Evolutionary conservation across 2,113 vertebrate species (phyloP).

Genomic region (Cebidichthys violaceus): DNA sequence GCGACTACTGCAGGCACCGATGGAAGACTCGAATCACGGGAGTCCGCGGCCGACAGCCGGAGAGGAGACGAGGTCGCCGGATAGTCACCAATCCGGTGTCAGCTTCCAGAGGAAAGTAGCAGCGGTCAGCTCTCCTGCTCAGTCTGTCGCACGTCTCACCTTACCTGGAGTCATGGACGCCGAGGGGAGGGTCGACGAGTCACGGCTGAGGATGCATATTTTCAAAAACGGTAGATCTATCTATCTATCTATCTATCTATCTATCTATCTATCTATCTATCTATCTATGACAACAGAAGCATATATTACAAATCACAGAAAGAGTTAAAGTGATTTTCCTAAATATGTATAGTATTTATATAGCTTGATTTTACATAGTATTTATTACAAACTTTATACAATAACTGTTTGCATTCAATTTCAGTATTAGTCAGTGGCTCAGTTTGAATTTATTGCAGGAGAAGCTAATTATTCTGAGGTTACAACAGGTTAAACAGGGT

Average conservation of each 20-base stretch:
- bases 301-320: neutral
- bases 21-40: slow-evolving; percentile 31
- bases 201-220: slow-evolving; percentile 81
- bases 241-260: neutral
- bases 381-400: neutral
- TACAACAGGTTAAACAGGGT: neutral
- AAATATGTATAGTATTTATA: neutral
- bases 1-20: neutral
- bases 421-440: neutral
- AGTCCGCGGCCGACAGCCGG: slow-evolving; percentile 1
- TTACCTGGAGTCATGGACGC: slow-evolving; percentile 84
- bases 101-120: slow-evolving; percentile 55
- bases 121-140: slow-evolving; percentile 51
- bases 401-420: neutral
- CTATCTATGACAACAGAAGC: neutral
- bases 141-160: slow-evolving; percentile 63
- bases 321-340: neutral
- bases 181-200: slow-evolving; percentile 86
- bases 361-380: neutral
- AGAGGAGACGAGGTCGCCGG: neutral
- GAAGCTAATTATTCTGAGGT: slow-evolving; percentile 5
- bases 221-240: slow-evolving; percentile 80
- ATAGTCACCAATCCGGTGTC: neutral
- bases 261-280: neutral
- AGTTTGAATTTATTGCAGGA: neutral